Conservation (phyloP, 2,113 vertebrate genomes). For the Agelaius tricolor region DNA sequence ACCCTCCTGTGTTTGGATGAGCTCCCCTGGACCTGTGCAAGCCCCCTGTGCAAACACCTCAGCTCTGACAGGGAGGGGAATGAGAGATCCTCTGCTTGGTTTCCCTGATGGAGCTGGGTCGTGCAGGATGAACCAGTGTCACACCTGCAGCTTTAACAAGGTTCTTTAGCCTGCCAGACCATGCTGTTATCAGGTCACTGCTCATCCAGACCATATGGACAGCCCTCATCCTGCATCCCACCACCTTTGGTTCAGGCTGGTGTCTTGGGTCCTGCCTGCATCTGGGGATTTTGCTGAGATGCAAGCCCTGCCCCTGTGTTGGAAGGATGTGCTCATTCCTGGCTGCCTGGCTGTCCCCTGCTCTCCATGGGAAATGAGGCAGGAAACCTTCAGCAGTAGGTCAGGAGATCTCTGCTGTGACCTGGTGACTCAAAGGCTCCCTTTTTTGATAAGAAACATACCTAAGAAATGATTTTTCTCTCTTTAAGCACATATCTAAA, state of each 20-base stretch:
- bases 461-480: background rate
- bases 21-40: background rate
- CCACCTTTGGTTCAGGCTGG: background rate
- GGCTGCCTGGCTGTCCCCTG: background rate
- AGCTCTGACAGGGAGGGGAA: background rate
- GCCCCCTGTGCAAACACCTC: background rate
- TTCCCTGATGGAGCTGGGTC: background rate
- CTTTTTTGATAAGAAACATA: background rate
- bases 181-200: background rate
- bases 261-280: background rate
- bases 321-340: background rate
- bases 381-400: background rate
- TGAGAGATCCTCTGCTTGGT: background rate
- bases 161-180: background rate
- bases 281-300: background rate
- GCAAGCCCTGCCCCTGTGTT: background rate
- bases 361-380: background rate
- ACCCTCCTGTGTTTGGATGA: background rate
- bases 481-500: background rate
- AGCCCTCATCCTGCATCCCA: background rate
- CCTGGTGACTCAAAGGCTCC: background rate
- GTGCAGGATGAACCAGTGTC: fast-evolving
- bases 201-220: background rate
- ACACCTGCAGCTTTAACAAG: background rate
- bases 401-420: background rate